Base-by-base conservation (phyloP, 2,113 vertebrate genomes). In the Oncorhynchus clarkii region DNA sequence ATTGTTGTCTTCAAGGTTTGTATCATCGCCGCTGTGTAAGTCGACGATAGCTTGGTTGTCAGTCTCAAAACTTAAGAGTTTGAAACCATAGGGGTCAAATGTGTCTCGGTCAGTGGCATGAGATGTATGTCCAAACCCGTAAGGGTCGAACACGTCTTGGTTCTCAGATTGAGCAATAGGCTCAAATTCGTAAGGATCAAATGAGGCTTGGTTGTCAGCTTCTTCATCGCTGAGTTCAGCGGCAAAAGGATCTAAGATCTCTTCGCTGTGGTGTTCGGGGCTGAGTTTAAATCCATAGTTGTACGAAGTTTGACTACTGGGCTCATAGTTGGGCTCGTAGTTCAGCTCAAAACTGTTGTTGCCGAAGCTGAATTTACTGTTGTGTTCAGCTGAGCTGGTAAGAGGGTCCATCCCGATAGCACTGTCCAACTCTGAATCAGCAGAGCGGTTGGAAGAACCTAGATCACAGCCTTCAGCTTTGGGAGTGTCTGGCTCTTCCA, bases 241-340 rank as follows among this genome's bases (percentile, higher is more conserved):
- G 62, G 88, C 91, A 51, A 91, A 92, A 16, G 90, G 91, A 68
- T 91, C 89, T 64, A 91, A 78, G 16, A 91, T 85, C 12, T 75
- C 82, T 39, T 88, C 87, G 74, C 77, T 90, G 4, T 89, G 89
- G 83, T 91, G 89, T 62, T 91, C 91, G 64, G 91, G 91, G 72
- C 90, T 91, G n/a, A 92, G 88, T 81, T 92, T 92, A n/a, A 92
- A 92, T 11, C 91, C 91, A 2, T 92, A 92, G 14, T 90, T 90
- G 69, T 92, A 92, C 65, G 84, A 92, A 70, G 90, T 20, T 5
- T 88, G 89, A 73, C 82, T 82, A 14, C 65, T 72, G 11, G 72
- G 45, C 73, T 86, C 39, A 11, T 45, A 45, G 39, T 45, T 45
- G 39, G 39, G 39, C 39, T 45, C 83, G 70, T 85, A 91, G 82